These are phyloP conservation scores for Cercopithecus neglectus DNA, from an alignment of 2,797 vertebrate species.

Conservation along the genomic window DNA sequence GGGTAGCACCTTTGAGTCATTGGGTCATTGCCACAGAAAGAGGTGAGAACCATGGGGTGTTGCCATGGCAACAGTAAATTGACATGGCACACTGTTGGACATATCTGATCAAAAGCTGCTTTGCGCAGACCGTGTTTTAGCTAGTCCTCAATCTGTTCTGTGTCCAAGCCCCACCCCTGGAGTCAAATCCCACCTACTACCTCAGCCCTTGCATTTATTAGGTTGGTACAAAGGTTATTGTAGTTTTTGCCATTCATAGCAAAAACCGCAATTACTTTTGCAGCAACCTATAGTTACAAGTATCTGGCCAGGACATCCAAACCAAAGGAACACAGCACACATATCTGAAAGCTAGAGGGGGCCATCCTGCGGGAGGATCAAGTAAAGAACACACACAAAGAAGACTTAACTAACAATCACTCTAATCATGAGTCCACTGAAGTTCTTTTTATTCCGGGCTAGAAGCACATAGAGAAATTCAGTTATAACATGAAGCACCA, in stretches of 20 bases:
- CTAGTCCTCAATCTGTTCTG: not conserved
- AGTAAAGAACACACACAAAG: not conserved
- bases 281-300: not conserved
- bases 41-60: not conserved
- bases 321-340: not conserved
- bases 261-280: not conserved
- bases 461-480: constrained; percentile 19
- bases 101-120: not conserved
- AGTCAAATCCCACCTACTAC: not conserved
- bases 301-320: not conserved
- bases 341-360: not conserved
- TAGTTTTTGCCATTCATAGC: not conserved
- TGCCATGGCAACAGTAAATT: not conserved
- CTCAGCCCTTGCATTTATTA: not conserved
- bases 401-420: not conserved
- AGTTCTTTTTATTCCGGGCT: not conserved
- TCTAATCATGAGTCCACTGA: not conserved
- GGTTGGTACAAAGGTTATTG: not conserved
- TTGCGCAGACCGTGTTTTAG: not conserved
- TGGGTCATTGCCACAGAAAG: not conserved
- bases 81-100: not conserved
- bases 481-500: constrained; percentile 3
- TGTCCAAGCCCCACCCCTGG: not conserved
- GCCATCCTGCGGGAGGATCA: no score
- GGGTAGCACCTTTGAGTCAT: not conserved